These are phyloP conservation scores for Scolanthus callimorphus DNA, from an alignment of 92 coral and sea anemone species.

Conservation along the genomic window DNA sequence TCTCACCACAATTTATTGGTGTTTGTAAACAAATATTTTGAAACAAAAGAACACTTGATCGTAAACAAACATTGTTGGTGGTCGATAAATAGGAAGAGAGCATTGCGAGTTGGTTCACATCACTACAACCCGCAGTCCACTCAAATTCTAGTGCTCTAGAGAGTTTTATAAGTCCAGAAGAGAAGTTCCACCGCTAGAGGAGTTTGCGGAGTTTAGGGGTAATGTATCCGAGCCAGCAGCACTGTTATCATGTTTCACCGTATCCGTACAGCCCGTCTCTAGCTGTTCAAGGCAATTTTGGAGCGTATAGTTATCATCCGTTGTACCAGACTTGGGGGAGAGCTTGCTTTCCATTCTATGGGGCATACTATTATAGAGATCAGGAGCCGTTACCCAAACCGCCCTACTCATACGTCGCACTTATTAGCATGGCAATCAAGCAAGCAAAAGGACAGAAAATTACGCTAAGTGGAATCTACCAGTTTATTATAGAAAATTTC, in stretches of 20 bases:
- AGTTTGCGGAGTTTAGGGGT: background rate
- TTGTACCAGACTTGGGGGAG: constrained; percentile 3
- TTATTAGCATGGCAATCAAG: constrained; percentile 97
- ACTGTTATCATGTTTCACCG: constrained; percentile 31
- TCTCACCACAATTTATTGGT: constrained; percentile 59
- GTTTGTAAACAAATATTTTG: constrained; percentile 90
- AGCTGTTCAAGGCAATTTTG: constrained; percentile 5
- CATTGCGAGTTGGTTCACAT: background rate
- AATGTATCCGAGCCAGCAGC: constrained; percentile 51
- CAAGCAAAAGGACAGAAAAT: constrained; percentile 82
- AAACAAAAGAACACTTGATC: constrained; percentile 73
- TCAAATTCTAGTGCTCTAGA: too few species aligned
- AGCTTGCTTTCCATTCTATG: constrained; percentile 10
- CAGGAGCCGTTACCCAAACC: constrained; percentile 84
- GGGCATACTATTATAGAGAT: constrained; percentile 12
- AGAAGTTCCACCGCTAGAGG: background rate
- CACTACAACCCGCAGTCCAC: too few species aligned
- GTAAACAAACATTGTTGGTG: constrained; percentile 88
- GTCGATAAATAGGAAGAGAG: constrained; percentile 44
- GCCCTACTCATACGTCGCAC: constrained; percentile 94
- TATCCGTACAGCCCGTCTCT: constrained; percentile 37
- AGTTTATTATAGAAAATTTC: constrained; percentile 93
- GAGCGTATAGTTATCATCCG: constrained; percentile 9
- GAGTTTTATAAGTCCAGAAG: too few species aligned
- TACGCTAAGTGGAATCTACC: constrained; percentile 92